Evolutionary conservation across 2,797 vertebrate species (phyloP).

Genomic region (Diceros bicornis): DNA sequence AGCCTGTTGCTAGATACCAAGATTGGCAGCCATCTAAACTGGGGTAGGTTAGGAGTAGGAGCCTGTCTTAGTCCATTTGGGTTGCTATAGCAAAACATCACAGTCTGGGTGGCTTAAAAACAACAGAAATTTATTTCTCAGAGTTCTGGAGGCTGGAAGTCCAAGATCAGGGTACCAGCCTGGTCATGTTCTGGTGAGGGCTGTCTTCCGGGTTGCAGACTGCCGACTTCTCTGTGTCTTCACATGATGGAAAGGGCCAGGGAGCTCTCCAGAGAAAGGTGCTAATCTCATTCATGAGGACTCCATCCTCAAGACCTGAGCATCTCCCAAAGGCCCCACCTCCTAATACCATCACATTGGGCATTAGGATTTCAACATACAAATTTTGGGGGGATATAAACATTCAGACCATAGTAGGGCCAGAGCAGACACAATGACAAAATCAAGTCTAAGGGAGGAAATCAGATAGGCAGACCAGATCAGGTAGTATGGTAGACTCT

Average conservation of each 20-base stretch:
- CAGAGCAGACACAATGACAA: background rate
- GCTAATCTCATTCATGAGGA: background rate
- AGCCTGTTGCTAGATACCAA: background rate
- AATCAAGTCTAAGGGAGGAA: background rate
- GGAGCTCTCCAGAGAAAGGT: background rate
- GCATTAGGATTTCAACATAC: background rate
- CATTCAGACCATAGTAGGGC: background rate
- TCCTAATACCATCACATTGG: background rate
- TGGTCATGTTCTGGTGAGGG: background rate
- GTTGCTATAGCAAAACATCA: background rate
- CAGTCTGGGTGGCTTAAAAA: background rate
- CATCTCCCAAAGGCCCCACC: background rate
- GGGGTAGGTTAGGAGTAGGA: background rate
- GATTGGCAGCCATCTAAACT: background rate
- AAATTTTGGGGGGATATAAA: background rate
- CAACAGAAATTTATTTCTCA: background rate
- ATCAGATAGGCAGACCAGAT: background rate
- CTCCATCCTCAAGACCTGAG: background rate
- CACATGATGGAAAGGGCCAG: too few relatives aligned
- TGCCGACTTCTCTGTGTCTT: background rate
- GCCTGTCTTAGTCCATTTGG: background rate
- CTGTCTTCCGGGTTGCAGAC: background rate
- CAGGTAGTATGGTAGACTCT: background rate
- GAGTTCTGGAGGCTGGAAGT: background rate
- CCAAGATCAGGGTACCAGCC: background rate